phyloP scores from a whole-genome alignment of 1,140 invertebrate genomes.

The Nomia melanderi region DNA sequence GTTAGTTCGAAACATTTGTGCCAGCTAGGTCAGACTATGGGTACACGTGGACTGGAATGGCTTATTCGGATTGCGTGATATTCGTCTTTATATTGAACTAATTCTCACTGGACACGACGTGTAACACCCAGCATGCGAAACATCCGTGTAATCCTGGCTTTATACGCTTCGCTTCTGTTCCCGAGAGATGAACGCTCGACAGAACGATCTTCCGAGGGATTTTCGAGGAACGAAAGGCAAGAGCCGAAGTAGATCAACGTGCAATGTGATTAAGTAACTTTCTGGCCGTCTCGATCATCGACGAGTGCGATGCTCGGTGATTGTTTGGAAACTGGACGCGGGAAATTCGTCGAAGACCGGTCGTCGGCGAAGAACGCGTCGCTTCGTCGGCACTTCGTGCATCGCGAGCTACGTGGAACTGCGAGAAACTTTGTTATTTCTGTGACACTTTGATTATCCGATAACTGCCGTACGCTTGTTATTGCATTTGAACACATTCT shows the following conservation, averaged over 20 bases:
- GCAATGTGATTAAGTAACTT: constrained; percentile 71
- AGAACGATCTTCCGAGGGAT: constrained; percentile 10
- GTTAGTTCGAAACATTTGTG: too few relatives aligned
- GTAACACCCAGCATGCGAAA: too few relatives aligned
- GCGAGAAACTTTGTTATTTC: not conserved
- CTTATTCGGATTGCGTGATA: too few relatives aligned
- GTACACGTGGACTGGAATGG: too few relatives aligned
- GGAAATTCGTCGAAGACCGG: constrained; percentile 15
- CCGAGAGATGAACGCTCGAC: constrained; percentile 49
- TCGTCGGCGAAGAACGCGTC: too few relatives aligned
- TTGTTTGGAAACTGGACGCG: constrained; percentile 52
- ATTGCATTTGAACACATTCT: too few relatives aligned
- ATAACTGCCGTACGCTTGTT: too few relatives aligned
- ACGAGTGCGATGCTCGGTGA: constrained; percentile 54
- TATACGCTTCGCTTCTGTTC: constrained; percentile 32
- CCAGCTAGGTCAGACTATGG: too few relatives aligned
- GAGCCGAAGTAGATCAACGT: constrained; percentile 38
- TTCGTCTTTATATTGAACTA: too few relatives aligned
- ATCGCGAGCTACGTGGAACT: not conserved
- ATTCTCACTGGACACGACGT: too few relatives aligned
- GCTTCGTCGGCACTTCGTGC: not conserved
- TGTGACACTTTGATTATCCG: too few relatives aligned
- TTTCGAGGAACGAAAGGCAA: constrained; percentile 34
- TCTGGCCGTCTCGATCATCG: constrained; percentile 66
- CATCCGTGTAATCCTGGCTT: too few relatives aligned